Evolutionary conservation across 92 coral and sea anemone species (phyloP), one percentile per base, ranked within the genome.

Genomic region (Scolanthus callimorphus): DNA sequence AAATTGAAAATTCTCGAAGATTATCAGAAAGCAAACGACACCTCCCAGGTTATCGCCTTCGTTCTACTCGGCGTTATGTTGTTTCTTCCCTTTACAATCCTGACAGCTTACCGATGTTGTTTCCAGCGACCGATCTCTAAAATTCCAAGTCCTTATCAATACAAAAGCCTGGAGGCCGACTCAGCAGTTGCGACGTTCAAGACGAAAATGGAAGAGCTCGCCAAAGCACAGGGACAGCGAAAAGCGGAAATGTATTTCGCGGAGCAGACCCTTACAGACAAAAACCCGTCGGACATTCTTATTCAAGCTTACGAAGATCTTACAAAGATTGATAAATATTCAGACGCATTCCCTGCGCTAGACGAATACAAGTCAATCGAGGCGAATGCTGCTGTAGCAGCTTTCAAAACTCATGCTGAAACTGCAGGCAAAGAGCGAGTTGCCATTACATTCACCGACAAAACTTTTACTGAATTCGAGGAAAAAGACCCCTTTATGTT

Each of bases 401-500:
- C 83, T 9, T 82, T 74, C 64, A 76, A 75, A 20, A 64, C 69
- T 20, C 63, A 47, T 39, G 88, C 71, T 52, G 77, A 80, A 57
- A 51, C 65, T 11, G 84, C 81, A 31, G 90, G 80, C n/a, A 76
- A 71, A 49, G 75, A 71, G 20, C 37, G 54, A 24, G 90, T 70
- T 9, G 85, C 60, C 2, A 12, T 20, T 25, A 25, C 29, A 39
- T 81, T 86, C 51, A 57, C 53, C 1, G 84, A 86, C 64, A 82
- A 75, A 9, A 86, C 89, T 0, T 67, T 76, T 77, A 61, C 15
- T 30, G 89, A 86, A 25, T 76, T 76, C 54, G 95, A 81, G 12
- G 71, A 52, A 26, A 81, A 47, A 11, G 80, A 71, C 24, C 71
- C 78, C 1, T 74, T 81, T n/a, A 10, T 17, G 0, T 30, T 81